Base-by-base conservation (phyloP, 2,797 vertebrate genomes). In the Anabacerthia variegaticeps region DNA sequence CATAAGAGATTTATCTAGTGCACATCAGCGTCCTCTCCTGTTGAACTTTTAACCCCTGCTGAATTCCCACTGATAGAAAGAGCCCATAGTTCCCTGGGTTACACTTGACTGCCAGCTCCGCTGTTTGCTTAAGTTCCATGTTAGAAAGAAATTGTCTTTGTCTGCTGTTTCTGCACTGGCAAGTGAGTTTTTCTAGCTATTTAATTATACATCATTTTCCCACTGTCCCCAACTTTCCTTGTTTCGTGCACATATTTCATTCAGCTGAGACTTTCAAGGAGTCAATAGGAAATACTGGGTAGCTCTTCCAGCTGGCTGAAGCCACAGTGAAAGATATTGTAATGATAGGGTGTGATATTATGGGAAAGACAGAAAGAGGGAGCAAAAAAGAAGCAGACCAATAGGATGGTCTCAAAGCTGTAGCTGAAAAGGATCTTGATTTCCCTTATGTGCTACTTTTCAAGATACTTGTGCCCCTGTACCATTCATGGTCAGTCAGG, bases 221-320 rank as follows among this genome's bases (percentile, higher is more conserved):
- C 5, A 8, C 19, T 49, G 17, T 66, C 12, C n/a, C 9, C 22
- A 67, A 0, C 17, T 78, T 74, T 28, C 0, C 0, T 21, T 27
- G 30, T 49, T 55, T 32, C 2, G 2, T 62, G 34, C 36, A 13
- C 3, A 0, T 19, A 7, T 77, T 62, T 80, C 26, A 2, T 30
- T 52, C 49, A 66, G 44, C 59, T 61, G 51, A 26, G 85, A 13
- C 23, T 65, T 66, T 16, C 32, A 62, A 26, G 41, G 51, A 62
- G 28, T 27, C 56, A 12, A 1, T 39, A 37, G 23, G 67, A 76
- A 48, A 11, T 16, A 1, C 0, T 39, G 78, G 32, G 27, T 5
- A 24, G 34, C 24, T 79, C 41, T 73, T 74, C 7, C 21, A 63
- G 32, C n/a, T 78, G 51, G 7, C 66, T 78, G 49, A 41, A 79